A percentile compares a stretch with the other conserved stretches of the same genome.
Conservation (phyloP, 1,140 invertebrate genomes). For the Drosophila neocordata region DNA sequence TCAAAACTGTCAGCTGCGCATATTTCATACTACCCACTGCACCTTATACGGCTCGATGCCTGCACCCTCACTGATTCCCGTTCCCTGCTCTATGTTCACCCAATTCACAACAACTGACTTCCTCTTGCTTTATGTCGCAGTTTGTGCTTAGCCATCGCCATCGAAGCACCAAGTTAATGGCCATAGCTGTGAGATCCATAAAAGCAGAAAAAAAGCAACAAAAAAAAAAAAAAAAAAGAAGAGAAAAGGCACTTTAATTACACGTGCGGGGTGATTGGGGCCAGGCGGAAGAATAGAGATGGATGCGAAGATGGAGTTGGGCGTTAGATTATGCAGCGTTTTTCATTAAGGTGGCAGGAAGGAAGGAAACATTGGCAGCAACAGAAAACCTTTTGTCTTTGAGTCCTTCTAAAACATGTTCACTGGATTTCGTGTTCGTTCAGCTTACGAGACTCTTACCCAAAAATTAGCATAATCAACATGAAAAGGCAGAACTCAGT, state of each 20-base stretch:
- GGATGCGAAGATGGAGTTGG: neutral
- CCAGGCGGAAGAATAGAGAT: neutral
- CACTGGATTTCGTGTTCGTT: constrained; percentile 58
- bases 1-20: constrained; percentile 72
- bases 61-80: neutral
- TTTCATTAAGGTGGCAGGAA: constrained; percentile 63
- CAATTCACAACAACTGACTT: neutral
- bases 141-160: constrained; percentile 38
- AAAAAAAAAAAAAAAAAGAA: neutral
- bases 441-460: constrained; percentile 42
- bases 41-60: neutral
- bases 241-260: constrained; percentile 2
- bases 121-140: constrained; percentile 14
- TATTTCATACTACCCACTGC: constrained; percentile 54
- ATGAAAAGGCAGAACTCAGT: constrained; percentile 72
- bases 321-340: constrained; percentile 68
- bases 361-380: constrained; percentile 48
- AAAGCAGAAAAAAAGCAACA: neutral
- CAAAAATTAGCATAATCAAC: constrained; percentile 77
- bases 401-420: constrained; percentile 54
- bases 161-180: constrained; percentile 6
- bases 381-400: constrained; percentile 54
- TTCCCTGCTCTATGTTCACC: too few relatives aligned
- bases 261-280: neutral
- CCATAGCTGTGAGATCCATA: neutral